Evolutionary conservation across 92 coral and sea anemone genomes (phyloP), one percentile per base, ranked within the genome.

Genomic region (Phymanthus crucifer): DNA sequence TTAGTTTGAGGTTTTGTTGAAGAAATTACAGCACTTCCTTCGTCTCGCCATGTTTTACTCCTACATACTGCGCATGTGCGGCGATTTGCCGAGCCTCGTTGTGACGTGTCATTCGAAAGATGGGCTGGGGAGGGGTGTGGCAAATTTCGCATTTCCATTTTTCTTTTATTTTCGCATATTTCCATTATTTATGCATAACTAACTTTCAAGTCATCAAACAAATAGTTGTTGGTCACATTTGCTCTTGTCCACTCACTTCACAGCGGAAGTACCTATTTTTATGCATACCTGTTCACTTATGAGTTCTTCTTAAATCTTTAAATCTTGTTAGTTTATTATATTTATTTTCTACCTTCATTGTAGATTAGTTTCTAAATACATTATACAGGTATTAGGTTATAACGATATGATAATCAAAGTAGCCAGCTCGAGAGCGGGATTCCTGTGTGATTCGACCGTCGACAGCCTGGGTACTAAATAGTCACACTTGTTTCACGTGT

Each of bases 81-180:
- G 26, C 43, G 45, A 27, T 80, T 74, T 4, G 57, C 57, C 40
- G 67, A 72, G 78, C 76, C 85, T 74, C 86, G 78, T 50, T 72
- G 61, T 65, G 46, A 58, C 68, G 68, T 77, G 72, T 37, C 81
- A 31, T 38, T 0, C 9, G 24, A 10, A 18, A 54, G 54, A 77
- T 50, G 81, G 81, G 81, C 40, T 47, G 81, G 81, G 72, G 68
- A 77, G 81, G 81, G 81, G 81, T 50, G 81, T 77, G 81, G 73
- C 81, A 21, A 24, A n/a, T 7, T 61, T 24, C 68, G 36, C 68
- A 61, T 61, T 61, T 5, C 68, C 27, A 24, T 61, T 27, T 29
- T 61, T 61, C 16, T 29, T 19, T 1, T 54, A 54, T 1, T 54
- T 54, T 54, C 1, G 3, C 5, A 7, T 27, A 61, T 61, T 8